A percentile compares a stretch with the other conserved stretches of the same genome.
Conservation (phyloP, 2,113 vertebrate species). For the Python bivittatus region DNA sequence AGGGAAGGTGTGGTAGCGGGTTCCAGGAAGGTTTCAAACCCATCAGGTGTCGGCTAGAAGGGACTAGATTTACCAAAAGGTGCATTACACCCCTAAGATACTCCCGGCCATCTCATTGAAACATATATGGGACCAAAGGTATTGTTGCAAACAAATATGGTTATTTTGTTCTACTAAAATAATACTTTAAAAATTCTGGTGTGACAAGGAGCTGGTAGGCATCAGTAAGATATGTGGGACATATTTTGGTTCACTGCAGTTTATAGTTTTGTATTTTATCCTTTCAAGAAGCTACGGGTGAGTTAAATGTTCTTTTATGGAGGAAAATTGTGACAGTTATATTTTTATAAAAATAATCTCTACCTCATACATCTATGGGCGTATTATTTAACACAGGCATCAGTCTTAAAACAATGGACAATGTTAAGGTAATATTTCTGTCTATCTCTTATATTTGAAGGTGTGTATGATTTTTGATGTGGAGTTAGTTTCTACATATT, state of each 20-base stretch:
- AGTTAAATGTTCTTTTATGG: background rate
- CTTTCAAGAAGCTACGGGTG: background rate
- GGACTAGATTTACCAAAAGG: background rate
- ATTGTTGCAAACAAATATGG: background rate
- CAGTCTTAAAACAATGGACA: accelerated
- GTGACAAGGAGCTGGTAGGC: background rate
- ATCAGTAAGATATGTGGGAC: background rate
- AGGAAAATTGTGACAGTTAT: background rate
- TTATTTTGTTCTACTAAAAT: background rate
- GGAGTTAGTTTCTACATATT: background rate
- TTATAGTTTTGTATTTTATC: background rate
- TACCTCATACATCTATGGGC: background rate
- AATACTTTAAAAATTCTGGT: background rate
- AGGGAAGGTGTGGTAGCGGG: background rate
- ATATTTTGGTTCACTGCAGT: background rate
- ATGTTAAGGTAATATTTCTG: background rate
- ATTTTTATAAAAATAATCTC: background rate
- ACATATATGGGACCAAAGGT: background rate
- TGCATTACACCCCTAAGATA: background rate
- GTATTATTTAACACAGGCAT: background rate
- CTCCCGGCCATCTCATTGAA: background rate
- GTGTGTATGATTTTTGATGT: background rate
- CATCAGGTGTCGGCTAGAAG: background rate
- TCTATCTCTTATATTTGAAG: background rate
- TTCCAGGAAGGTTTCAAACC: background rate